Base-by-base conservation (phyloP, 2,888 invertebrate genomes). In the Nezara viridula region DNA sequence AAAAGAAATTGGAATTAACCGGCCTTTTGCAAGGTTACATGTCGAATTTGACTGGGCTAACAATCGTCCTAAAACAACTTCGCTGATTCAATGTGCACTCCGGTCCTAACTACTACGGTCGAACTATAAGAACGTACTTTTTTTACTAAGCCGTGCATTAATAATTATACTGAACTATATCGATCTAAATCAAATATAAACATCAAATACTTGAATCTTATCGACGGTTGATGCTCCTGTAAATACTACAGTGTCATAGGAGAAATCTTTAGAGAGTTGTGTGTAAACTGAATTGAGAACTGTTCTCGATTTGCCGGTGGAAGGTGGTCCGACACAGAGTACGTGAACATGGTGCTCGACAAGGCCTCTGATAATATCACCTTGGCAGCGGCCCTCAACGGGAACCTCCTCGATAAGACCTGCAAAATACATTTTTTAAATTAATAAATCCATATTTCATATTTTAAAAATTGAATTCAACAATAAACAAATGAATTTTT, bases 311-410 rank as follows among this genome's bases (percentile, higher is more conserved):
- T 81, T 81, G 2, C 81, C 81, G 9, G 81, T 81, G 44, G 40
- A 44, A 16, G 40, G 81, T 44, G 81, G 81, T n/a, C 81, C 81
- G 6, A 81, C 81, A 9, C 81, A 81, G 21, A 81, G 81, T 24
- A 81, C 44, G 6, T 81, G 21, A 44, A 81, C 44, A 44, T 81
- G 21, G 81, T 81, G 81, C 44, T 81, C 81, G 0, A 81, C 40
- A 9, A 81, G n/a, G 4, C 40, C 44, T 44, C 40, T n/a, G 12
- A 81, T 81, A 19, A 81, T 40, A 12, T 81, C 81, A 24, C 40
- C 81, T 0, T 44, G 81, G 44, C 44, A 40, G 24, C 44, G 24
- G 0, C n/a, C 5, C 4, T 44, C 66, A 66, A 32, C 4, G 19
- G 66, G 19, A 66, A 66, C 21, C 16, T 32, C 66, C 5, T 66